Conservation (phyloP, 2,888 invertebrate genomes). For the Chrysina gloriosa region DNA sequence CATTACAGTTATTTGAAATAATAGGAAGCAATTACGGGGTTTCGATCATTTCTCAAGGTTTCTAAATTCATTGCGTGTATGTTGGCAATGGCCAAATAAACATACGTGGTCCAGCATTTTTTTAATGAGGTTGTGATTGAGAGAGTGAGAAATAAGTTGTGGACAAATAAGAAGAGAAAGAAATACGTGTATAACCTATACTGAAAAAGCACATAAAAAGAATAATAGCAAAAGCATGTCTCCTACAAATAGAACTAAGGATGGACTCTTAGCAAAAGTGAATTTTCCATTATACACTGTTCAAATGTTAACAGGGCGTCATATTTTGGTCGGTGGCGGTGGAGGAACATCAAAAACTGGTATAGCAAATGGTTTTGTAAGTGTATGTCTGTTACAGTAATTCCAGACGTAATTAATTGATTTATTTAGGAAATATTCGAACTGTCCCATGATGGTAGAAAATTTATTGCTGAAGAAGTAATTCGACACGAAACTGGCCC, state of each 20-base stretch:
- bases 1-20: too few species aligned
- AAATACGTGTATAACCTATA: slow-evolving; percentile 30
- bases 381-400: slow-evolving; percentile 61
- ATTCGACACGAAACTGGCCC: slow-evolving; percentile 90
- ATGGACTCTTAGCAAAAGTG: slow-evolving; percentile 85
- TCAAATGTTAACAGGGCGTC: slow-evolving; percentile 90
- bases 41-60: too few species aligned
- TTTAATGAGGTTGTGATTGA: too few species aligned
- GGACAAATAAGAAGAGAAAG: background rate
- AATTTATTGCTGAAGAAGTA: slow-evolving; percentile 88
- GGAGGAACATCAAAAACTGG: slow-evolving; percentile 98
- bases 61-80: too few species aligned
- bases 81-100: too few species aligned
- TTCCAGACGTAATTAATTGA: background rate
- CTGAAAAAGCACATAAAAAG: slow-evolving; percentile 43
- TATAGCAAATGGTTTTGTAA: slow-evolving; percentile 96
- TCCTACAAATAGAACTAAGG: slow-evolving; percentile 70
- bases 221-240: slow-evolving; percentile 67
- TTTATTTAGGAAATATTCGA: slow-evolving; percentile 89
- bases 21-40: too few species aligned
- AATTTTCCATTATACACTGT: slow-evolving; percentile 95
- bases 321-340: slow-evolving; percentile 96
- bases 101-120: too few species aligned
- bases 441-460: slow-evolving; percentile 84
- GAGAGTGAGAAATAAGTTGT: too few species aligned